A percentile compares a stretch with the other conserved stretches of the same genome.
These are phyloP conservation scores for Cirrhinus molitorella DNA, from an alignment of 2,797 vertebrate species.

Conservation along the genomic window DNA sequence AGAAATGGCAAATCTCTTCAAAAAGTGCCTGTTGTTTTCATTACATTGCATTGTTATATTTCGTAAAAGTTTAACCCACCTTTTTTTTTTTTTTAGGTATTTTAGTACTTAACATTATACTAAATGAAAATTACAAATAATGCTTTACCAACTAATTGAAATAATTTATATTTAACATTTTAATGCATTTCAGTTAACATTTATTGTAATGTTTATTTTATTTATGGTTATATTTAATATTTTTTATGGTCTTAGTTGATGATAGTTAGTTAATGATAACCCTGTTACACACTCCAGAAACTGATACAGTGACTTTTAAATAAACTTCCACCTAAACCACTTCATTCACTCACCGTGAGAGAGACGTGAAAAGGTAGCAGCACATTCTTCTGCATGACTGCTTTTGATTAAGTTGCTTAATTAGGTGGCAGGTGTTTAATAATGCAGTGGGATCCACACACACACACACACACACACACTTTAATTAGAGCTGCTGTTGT, in stretches of 20 bases:
- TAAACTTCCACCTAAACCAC: constrained; percentile 8
- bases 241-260: background rate
- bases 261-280: background rate
- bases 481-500: constrained; percentile 20
- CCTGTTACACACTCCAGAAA: background rate
- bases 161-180: background rate
- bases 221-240: background rate
- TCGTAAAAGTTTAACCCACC: too few relatives aligned
- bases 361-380: constrained; percentile 8
- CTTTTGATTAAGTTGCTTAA: constrained; percentile 54
- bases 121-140: too few relatives aligned
- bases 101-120: too few relatives aligned
- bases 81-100: too few relatives aligned
- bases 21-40: too few relatives aligned
- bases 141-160: background rate
- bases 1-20: too few relatives aligned
- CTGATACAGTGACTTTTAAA: constrained; percentile 1
- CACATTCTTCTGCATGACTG: constrained; percentile 30
- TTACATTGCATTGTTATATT: too few relatives aligned
- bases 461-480: constrained; percentile 36
- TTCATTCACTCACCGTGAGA: background rate
- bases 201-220: background rate
- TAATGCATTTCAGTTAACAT: too few relatives aligned
- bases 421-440: constrained; percentile 58
- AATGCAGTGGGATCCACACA: constrained; percentile 48